Evolutionary conservation across 2,888 invertebrate genomes (phyloP).

Genomic region (Eilema caniola): DNA sequence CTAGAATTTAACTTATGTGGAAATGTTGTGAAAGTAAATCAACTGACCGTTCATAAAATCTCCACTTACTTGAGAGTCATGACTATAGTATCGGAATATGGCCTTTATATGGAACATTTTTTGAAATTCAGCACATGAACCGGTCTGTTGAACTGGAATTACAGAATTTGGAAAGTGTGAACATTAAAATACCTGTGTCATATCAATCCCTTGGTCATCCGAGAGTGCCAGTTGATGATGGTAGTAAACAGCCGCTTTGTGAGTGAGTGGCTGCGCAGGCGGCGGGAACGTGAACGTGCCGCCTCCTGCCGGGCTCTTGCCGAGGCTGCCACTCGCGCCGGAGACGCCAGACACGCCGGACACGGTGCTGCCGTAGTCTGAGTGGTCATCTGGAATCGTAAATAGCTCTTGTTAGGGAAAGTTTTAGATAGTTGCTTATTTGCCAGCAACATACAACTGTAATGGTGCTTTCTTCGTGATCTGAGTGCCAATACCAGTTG

Average conservation of each 20-base stretch:
- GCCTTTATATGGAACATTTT: too few relatives aligned
- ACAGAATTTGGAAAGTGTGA: not conserved
- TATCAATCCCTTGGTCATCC: constrained; percentile 95
- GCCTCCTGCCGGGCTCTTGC: constrained; percentile 88
- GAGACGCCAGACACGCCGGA: constrained; percentile 86
- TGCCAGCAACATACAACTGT: not conserved
- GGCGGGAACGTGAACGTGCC: constrained; percentile 92
- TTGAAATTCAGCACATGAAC: too few relatives aligned
- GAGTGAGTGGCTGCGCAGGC: constrained; percentile 90
- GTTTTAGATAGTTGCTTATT: not conserved
- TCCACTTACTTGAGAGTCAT: too few relatives aligned
- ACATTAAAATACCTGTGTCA: constrained; percentile 89
- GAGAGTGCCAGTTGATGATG: constrained; percentile 94
- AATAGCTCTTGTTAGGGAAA: not conserved
- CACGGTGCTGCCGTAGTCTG: constrained; percentile 89
- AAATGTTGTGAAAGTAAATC: too few relatives aligned
- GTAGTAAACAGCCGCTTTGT: constrained; percentile 92
- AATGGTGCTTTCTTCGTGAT: too few relatives aligned
- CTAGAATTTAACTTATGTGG: too few relatives aligned
- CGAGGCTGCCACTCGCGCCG: constrained; percentile 87
- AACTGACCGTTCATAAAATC: too few relatives aligned
- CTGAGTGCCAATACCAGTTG: too few relatives aligned
- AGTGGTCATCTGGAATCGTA: constrained; percentile 88
- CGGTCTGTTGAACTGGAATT: too few relatives aligned
- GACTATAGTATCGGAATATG: too few relatives aligned